Conservation (phyloP, 2,113 vertebrate genomes). For the Corythornis madagascariensis region DNA sequence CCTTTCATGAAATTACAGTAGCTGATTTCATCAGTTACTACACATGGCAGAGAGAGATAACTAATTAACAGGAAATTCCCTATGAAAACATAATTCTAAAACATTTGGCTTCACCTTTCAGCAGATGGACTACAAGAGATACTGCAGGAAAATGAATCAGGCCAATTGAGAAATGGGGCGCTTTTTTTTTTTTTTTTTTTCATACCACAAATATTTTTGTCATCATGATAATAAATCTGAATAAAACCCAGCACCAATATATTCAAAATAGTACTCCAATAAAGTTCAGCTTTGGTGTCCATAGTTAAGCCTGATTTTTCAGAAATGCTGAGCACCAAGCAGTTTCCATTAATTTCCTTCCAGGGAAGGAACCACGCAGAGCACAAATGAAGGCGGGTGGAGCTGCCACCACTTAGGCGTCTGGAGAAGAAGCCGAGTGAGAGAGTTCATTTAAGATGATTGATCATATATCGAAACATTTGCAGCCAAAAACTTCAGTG, state of each 20-base stretch:
- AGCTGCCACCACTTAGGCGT: conserved; percentile 3
- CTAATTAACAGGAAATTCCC: conserved; percentile 73
- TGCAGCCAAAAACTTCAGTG: conserved; percentile 21
- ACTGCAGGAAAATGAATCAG: conserved; percentile 50
- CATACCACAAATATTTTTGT: neutral
- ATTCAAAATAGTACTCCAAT: neutral
- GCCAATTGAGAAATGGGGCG: neutral
- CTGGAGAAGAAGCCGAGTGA: conserved; percentile 15
- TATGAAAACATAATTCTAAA: conserved; percentile 72
- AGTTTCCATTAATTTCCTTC: conserved; percentile 17
- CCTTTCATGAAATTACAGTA: conserved; percentile 60
- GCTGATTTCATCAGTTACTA: conserved; percentile 62
- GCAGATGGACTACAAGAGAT: conserved; percentile 68
- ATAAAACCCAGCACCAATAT: neutral
- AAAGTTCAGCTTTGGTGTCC: neutral
- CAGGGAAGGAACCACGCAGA: neutral
- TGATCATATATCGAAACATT: neutral
- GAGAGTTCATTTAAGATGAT: conserved; percentile 3
- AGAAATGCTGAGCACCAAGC: neutral
- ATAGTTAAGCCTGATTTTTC: neutral
- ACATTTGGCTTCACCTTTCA: conserved; percentile 68
- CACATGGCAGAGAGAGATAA: conserved; percentile 69
- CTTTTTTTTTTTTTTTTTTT: neutral
- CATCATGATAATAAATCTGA: conserved; percentile 20
- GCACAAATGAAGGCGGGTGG: conserved; percentile 8